Evolutionary conservation across 2,113 vertebrate genomes (phyloP).

Genomic region (Dicrurus megarhynchus): DNA sequence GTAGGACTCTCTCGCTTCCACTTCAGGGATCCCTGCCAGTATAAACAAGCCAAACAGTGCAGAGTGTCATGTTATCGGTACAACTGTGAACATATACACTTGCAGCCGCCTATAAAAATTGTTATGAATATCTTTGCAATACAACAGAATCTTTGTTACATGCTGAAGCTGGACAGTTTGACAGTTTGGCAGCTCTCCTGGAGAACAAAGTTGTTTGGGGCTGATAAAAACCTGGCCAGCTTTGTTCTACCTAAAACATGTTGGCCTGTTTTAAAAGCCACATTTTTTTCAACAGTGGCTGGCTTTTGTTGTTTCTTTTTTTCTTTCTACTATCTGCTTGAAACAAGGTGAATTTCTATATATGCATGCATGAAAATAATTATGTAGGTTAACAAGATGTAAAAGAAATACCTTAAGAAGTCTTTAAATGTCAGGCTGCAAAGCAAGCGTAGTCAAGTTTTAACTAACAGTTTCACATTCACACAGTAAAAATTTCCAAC

Average conservation of each 20-base stretch:
- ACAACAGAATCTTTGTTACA: slow-evolving; percentile 81
- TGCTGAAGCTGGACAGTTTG: slow-evolving; percentile 72
- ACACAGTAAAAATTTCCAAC: background rate
- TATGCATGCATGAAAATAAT: background rate
- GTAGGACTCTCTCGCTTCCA: slow-evolving; percentile 76
- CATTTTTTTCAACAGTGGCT: background rate
- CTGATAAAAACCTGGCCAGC: slow-evolving; percentile 69
- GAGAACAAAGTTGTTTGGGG: slow-evolving; percentile 72
- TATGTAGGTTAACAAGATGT: background rate
- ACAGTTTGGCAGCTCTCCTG: slow-evolving; percentile 78
- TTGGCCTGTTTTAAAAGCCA: slow-evolving; percentile 21
- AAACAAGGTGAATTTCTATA: slow-evolving; percentile 14
- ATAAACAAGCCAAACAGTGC: slow-evolving; percentile 84
- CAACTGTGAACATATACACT: slow-evolving; percentile 81
- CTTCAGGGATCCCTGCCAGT: slow-evolving; percentile 82
- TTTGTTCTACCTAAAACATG: slow-evolving; percentile 64
- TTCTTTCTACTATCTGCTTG: background rate
- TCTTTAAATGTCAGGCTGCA: background rate
- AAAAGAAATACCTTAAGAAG: background rate
- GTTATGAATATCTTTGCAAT: slow-evolving; percentile 83
- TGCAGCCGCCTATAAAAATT: slow-evolving; percentile 80
- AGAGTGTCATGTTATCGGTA: slow-evolving; percentile 82
- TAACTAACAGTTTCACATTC: background rate
- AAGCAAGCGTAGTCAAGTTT: background rate
- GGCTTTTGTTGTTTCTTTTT: background rate